Base-by-base conservation (phyloP, 2,888 invertebrate species). In the Crepidodera aurea region DNA sequence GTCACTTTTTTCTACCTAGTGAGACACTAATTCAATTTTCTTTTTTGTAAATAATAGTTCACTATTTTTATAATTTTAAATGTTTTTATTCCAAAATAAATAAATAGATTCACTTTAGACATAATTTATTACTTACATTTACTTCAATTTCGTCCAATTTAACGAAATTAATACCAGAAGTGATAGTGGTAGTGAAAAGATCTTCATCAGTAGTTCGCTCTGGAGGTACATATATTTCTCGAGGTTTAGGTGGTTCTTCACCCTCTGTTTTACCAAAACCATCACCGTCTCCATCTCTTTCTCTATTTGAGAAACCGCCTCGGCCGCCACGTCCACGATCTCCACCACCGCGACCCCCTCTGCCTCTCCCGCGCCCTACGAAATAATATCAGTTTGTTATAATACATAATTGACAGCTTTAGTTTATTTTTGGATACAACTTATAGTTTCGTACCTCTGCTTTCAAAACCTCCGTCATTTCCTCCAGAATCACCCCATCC, bases 131-230 rank as follows among this genome's bases (percentile, higher is more conserved):
- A 63, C 65, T 65, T 59, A 68, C 69, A 77, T 94, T 90, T 0
- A 97, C 92, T 57, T 92, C 89, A 66, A 98, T 97, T 25, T 90
- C 86, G 65, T 96, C 93, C 62, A 91, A 95, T 75, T 96, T 94
- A 60, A 90, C 87, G 79, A 97, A 98, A 80, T 99, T 98, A 39
- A 96, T 68, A 27, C 73, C 73, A n/a, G 71, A 72, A 0, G 68
- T 64, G 8, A 74, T 74, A 2, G 74, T 74, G 12, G 53, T 84
- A 51, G 85, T 86, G 71, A 91, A 93, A 32, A 93, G 84, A 62
- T 88, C 88, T 0, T 83, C 82, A 56, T 91, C 93, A 60, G 92
- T 88, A 0, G 88, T 84, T 0, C 90, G 87, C 42, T 93, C 93
- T 0, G 90, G 89, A 0, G 95, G 94, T 46, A 90, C 84, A 71